A percentile compares a stretch with the other conserved stretches of the same genome.
Evolutionary conservation across 2,797 vertebrate species (phyloP).

Genomic region (Eptatretus atami): DNA sequence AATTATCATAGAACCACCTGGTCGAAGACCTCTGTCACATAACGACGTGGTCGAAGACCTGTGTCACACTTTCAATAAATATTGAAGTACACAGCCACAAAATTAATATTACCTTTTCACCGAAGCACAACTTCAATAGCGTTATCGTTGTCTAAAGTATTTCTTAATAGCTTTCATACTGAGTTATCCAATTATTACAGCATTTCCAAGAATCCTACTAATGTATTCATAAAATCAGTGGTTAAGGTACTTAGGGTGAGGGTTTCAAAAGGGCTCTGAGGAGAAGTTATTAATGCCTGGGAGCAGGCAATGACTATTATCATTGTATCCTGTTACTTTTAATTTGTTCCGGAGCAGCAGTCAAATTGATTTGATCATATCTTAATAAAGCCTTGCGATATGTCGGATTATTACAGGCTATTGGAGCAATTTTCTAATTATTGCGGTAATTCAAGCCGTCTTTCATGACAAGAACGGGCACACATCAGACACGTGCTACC

Average conservation of each 20-base stretch:
- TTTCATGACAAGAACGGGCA: too few species aligned
- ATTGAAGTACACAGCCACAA: too few species aligned
- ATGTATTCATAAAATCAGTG: constrained; percentile 1
- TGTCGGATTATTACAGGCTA: constrained; percentile 98
- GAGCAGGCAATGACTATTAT: constrained; percentile 91
- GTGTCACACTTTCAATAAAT: too few species aligned
- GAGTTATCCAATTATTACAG: neutral
- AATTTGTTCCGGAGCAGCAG: constrained; percentile 99
- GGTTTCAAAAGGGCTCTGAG: constrained; percentile 1
- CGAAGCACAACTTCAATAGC: too few species aligned
- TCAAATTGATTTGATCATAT: constrained; percentile 99
- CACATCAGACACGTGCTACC: too few species aligned
- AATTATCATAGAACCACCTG: too few species aligned
- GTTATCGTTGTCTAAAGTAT: too few species aligned
- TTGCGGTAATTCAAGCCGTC: constrained; percentile 81
- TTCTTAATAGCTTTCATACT: too few species aligned
- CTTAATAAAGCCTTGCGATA: constrained; percentile 99
- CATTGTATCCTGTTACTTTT: constrained; percentile 98
- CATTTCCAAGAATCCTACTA: constrained; percentile 1
- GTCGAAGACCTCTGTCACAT: too few species aligned
- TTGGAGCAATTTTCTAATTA: constrained; percentile 97
- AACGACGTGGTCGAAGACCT: too few species aligned
- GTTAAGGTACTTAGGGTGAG: constrained; percentile 3
- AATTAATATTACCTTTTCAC: too few species aligned
- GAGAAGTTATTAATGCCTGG: constrained; percentile 18